Evolutionary conservation across 1,140 invertebrate genomes (phyloP).

Genomic region (Mya arenaria): DNA sequence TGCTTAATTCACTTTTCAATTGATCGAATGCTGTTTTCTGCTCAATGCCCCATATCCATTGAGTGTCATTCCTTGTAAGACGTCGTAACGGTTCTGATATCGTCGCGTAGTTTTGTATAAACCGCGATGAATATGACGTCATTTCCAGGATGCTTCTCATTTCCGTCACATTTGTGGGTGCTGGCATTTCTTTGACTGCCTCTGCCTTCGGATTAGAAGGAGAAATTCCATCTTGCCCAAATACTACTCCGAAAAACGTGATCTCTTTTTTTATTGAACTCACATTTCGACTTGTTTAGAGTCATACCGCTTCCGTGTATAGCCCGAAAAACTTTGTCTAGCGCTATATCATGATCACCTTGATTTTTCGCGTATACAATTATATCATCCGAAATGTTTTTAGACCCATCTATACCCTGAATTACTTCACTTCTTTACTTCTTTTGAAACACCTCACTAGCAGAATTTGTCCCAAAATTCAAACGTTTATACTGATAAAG

Average conservation of each 20-base stretch:
- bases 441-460: constrained; percentile 41
- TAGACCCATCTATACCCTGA: constrained; percentile 22
- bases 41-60: constrained; percentile 22
- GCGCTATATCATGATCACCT: constrained; percentile 63
- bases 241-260: constrained; percentile 60
- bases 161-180: constrained; percentile 34
- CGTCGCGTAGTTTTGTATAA: constrained; percentile 44
- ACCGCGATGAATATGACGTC: background rate
- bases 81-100: constrained; percentile 61
- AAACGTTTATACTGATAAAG: constrained; percentile 27
- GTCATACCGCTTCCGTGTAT: constrained; percentile 53
- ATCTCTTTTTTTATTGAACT: constrained; percentile 52
- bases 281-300: constrained; percentile 58
- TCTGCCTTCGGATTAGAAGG: constrained; percentile 71
- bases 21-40: constrained; percentile 28
- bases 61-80: constrained; percentile 48
- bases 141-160: background rate
- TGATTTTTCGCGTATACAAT: constrained; percentile 34
- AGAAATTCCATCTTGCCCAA: constrained; percentile 54
- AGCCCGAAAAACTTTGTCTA: constrained; percentile 57
- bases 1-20: constrained; percentile 41
- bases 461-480: constrained; percentile 38
- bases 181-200: constrained; percentile 66
- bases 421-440: constrained; percentile 23
- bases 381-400: constrained; percentile 62